A percentile compares a stretch with the other conserved stretches of the same genome.
These are phyloP conservation scores for Ciconia maguari DNA, from an alignment of 2,113 vertebrate species.

Conservation along the genomic window DNA sequence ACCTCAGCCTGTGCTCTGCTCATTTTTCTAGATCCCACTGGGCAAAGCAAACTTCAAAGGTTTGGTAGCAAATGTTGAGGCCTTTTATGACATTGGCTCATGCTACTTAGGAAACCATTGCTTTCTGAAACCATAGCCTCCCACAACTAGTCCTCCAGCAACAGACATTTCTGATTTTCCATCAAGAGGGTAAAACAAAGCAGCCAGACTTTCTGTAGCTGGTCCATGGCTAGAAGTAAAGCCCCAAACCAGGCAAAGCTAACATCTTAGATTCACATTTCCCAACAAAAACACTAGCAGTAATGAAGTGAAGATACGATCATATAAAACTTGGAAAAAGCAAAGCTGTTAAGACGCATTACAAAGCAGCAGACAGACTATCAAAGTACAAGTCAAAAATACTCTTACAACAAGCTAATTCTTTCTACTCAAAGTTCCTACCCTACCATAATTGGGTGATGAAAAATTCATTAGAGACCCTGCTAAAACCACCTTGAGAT, in stretches of 20 bases:
- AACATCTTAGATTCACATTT: neutral
- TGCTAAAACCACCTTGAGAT: neutral
- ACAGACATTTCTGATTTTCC: neutral
- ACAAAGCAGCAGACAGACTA: neutral
- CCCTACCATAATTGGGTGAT: neutral
- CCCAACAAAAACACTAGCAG: neutral
- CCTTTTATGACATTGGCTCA: neutral
- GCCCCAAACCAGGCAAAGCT: neutral
- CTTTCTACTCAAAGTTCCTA: neutral
- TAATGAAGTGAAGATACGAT: neutral
- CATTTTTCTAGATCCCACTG: neutral
- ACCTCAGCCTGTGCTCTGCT: neutral
- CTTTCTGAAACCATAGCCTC: neutral
- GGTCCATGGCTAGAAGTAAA: neutral
- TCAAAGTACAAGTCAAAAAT: neutral
- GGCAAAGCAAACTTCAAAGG: constrained; percentile 8
- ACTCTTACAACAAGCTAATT: neutral
- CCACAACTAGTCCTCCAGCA: neutral
- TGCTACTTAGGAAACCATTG: neutral
- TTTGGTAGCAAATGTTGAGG: neutral
- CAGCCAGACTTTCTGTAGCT: neutral
- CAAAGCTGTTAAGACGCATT: neutral
- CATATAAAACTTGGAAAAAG: neutral
- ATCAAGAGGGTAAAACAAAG: neutral
- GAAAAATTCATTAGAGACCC: neutral